Evolutionary conservation across 2,888 invertebrate genomes (phyloP).

Genomic region (Nesidiocoris tenuis): DNA sequence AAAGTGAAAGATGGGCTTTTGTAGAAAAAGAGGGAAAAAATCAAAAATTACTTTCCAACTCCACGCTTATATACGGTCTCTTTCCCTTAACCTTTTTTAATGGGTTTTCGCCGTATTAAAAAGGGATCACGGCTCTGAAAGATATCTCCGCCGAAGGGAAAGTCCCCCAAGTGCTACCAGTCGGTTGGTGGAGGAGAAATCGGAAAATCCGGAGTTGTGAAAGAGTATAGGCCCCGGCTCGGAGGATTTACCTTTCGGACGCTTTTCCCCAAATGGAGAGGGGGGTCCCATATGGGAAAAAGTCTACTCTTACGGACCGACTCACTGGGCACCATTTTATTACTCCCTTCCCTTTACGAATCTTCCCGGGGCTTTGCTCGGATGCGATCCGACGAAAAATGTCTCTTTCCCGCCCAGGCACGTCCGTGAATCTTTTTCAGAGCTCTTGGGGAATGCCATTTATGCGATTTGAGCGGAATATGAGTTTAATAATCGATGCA

Average conservation of each 20-base stretch:
- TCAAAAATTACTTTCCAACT: not conserved
- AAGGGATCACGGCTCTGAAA: not conserved
- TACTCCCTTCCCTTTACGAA: not conserved
- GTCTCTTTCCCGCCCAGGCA: not conserved
- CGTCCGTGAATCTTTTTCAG: not conserved
- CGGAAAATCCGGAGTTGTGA: not conserved
- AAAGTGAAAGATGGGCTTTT: too few relatives aligned
- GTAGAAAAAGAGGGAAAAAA: too few relatives aligned
- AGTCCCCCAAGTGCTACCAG: not conserved
- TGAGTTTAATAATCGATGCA: too few relatives aligned
- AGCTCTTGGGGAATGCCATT: not conserved
- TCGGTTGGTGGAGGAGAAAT: not conserved
- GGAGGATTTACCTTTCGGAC: not conserved
- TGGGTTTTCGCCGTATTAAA: not conserved
- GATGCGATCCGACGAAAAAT: not conserved
- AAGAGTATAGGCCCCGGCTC: not conserved
- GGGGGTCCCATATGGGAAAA: not conserved
- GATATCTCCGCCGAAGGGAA: not conserved
- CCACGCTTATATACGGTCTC: not conserved
- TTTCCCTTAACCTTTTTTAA: not conserved
- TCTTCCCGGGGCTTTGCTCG: not conserved
- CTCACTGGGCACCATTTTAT: not conserved
- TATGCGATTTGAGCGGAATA: not conserved
- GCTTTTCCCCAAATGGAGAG: not conserved
- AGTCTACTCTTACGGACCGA: not conserved